Conservation (phyloP, 2,888 invertebrate genomes). For the Pharmacophagus antenor region DNA sequence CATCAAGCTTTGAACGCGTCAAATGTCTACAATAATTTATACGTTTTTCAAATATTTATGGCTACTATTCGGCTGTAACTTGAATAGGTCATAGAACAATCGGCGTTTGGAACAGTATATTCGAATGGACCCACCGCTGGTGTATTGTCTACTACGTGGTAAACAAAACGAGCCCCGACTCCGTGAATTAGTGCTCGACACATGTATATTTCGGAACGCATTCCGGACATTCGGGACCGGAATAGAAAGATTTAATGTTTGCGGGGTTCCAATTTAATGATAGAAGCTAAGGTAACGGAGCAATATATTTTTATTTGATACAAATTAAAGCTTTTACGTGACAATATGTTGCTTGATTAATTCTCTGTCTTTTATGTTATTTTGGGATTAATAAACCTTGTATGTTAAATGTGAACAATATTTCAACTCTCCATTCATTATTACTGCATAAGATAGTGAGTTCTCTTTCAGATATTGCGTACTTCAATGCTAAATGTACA, state of each 20-base stretch:
- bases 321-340: no score
- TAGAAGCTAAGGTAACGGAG: background rate
- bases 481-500: no score
- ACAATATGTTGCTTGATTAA: no score
- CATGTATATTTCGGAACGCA: constrained; percentile 56
- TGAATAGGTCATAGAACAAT: background rate
- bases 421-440: no score
- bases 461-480: no score
- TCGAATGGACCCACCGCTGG: constrained; percentile 21
- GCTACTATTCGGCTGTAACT: no score
- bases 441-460: no score
- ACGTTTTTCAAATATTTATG: no score
- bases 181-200: constrained; percentile 66
- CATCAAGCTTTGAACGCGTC: background rate
- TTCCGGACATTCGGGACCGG: constrained; percentile 50
- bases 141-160: constrained; percentile 23
- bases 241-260: constrained; percentile 50
- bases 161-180: constrained; percentile 32
- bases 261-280: constrained; percentile 1
- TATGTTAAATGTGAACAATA: no score
- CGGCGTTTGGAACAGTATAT: background rate
- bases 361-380: no score
- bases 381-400: no score
- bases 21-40: no score
- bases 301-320: background rate